Conservation (phyloP, 2,797 vertebrate genomes). For the Trachurus trachurus region DNA sequence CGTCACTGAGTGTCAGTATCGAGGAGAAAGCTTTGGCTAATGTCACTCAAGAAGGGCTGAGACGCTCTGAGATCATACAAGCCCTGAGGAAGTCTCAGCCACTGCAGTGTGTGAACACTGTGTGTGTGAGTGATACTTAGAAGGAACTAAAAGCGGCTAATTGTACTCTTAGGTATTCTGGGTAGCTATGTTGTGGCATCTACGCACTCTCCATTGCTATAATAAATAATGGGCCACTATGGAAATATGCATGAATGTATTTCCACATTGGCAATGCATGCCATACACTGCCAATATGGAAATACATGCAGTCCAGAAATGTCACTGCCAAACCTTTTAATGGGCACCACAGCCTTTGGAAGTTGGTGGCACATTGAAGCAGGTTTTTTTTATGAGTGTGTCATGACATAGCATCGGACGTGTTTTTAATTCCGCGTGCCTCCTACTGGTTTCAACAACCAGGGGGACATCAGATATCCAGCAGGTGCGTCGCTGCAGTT, state of each 20-base stretch:
- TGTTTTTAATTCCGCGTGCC: constrained; percentile 64
- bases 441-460: constrained; percentile 55
- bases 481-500: constrained; percentile 62
- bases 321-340: background rate
- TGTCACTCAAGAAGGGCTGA: constrained; percentile 76
- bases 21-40: constrained; percentile 64
- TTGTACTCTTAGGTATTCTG: constrained; percentile 18
- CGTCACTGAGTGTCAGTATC: constrained; percentile 64
- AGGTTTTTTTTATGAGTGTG: constrained; percentile 34
- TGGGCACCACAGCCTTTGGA: constrained; percentile 9
- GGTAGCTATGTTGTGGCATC: background rate
- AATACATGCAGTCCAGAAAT: too few relatives aligned
- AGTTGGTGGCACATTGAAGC: constrained; percentile 23
- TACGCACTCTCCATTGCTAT: background rate
- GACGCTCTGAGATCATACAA: constrained; percentile 62
- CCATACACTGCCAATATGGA: too few relatives aligned
- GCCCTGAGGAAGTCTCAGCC: constrained; percentile 50
- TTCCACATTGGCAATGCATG: too few relatives aligned
- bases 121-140: constrained; percentile 38
- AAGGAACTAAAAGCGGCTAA: constrained; percentile 23
- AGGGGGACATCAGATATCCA: constrained; percentile 63
- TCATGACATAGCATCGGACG: constrained; percentile 38
- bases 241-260: too few relatives aligned
- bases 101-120: background rate
- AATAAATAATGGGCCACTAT: background rate